Percentiles rank a stretch among this genome's conserved stretches.
Conservation (phyloP, 2,797 vertebrate species). For the Emydoidea blandingii region DNA sequence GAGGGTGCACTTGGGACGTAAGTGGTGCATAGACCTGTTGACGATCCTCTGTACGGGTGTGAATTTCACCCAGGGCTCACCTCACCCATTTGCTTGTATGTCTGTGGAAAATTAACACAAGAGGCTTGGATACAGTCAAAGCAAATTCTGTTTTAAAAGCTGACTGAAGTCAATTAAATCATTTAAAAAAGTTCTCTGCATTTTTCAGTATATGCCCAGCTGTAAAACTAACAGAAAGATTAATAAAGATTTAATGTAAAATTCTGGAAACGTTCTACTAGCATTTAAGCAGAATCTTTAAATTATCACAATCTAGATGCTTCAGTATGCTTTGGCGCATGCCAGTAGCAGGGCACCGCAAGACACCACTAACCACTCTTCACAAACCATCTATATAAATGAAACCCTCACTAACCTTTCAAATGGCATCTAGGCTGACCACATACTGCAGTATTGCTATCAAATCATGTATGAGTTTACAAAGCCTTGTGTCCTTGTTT, state of each 20-base stretch:
- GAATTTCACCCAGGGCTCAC: not conserved
- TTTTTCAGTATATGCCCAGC: constrained; percentile 53
- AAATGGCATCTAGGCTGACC: not conserved
- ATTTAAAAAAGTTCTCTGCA: constrained; percentile 62
- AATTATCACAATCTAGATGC: constrained; percentile 66
- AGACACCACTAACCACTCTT: constrained; percentile 45
- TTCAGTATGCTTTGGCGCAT: constrained; percentile 43
- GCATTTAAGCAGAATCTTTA: constrained; percentile 57
- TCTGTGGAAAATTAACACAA: constrained; percentile 15
- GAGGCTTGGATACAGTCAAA: not conserved
- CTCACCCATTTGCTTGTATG: not conserved
- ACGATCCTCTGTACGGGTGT: not conserved
- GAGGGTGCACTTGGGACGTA: not conserved
- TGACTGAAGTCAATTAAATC: constrained; percentile 23
- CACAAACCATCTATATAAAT: constrained; percentile 53
- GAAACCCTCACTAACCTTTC: constrained; percentile 42
- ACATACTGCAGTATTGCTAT: not conserved
- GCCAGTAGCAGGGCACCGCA: constrained; percentile 25
- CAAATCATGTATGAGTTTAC: not conserved
- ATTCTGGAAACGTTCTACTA: constrained; percentile 61
- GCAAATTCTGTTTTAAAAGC: not conserved
- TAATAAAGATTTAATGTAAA: constrained; percentile 29
- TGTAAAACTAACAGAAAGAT: constrained; percentile 32
- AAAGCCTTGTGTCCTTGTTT: constrained; percentile 8
- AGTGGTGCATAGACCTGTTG: not conserved